Evolutionary conservation across 2,797 vertebrate genomes (phyloP), one percentile per base, ranked within the genome.

Genomic region (Percopsis omiscomaycus): DNA sequence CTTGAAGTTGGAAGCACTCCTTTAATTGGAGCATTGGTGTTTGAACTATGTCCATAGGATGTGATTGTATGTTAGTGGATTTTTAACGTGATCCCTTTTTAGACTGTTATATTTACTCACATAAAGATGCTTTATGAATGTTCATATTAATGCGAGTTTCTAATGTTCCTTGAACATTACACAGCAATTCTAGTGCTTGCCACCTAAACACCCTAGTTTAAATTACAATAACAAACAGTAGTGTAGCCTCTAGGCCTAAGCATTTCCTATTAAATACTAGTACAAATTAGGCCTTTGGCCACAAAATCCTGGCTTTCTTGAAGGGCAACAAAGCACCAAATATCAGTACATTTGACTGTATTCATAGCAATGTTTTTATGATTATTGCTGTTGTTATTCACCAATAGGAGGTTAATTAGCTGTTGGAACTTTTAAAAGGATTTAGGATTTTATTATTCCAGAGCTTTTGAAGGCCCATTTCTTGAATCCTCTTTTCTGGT

Each of bases 1-100:
- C 84, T 80, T 86, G 77, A 83, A 82, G 81, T 85, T 78, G 37
- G 55, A 27, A 1, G 63, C 61, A 49, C 37, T 22, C 59, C 0
- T 75, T 62, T 64, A 64, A 80, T 52, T 71, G 68, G 76, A 72
- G 53, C 80, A 76, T 47, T 42, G 42, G 54, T 45, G 32, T 46
- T 60, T 60, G 44, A 28, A 56, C n/a, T 55, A 42, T 9, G 37
- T 9, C 37, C 37, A 42, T 42, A 42, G 37, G 6, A 42, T 42
- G 6, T 42, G 37, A 42, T 42, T 42, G 9, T 42, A 5, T 2
- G 8, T 42, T 42, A 42, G 6, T 42, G 37, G 37, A 42, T 6
- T 9, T 42, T 42, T 42, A 9, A 42, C 37, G 37, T 42, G 6
- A 42, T 42, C 37, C 4, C 6, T 9, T 2, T 37, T 42, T 22